These are phyloP conservation scores for Brachionus calyciflorus DNA, from an alignment of 1,140 invertebrate genomes.

Conservation along the genomic window DNA sequence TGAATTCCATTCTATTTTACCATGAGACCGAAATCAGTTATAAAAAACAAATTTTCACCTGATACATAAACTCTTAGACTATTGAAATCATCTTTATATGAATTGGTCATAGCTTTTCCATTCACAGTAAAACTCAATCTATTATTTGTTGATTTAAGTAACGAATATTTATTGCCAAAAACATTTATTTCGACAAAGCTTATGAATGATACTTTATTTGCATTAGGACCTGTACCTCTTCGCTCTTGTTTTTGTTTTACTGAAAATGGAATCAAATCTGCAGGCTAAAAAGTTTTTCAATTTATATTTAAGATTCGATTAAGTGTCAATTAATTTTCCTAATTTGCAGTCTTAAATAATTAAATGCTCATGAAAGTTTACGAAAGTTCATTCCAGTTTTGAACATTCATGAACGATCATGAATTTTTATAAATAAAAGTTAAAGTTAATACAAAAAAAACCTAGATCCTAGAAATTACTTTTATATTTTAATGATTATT, in stretches of 20 bases:
- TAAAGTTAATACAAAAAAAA: too few relatives aligned
- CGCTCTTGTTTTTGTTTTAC: constrained; percentile 21
- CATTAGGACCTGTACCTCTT: neutral
- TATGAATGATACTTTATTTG: constrained; percentile 17
- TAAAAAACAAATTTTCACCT: neutral
- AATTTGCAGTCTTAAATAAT: too few relatives aligned
- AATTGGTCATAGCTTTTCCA: constrained; percentile 11
- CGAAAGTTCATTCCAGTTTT: too few relatives aligned
- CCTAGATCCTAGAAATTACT: too few relatives aligned
- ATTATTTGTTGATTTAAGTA: neutral
- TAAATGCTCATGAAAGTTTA: too few relatives aligned
- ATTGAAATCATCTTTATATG: neutral
- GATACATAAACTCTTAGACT: neutral
- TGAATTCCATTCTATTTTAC: constrained; percentile 30
- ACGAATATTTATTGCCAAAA: neutral
- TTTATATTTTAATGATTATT: too few relatives aligned
- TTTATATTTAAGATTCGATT: too few relatives aligned
- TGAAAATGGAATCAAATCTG: neutral
- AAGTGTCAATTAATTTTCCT: too few relatives aligned
- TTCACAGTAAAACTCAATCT: neutral
- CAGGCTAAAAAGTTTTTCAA: too few relatives aligned
- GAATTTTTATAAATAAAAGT: too few relatives aligned
- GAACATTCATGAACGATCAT: too few relatives aligned
- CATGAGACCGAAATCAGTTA: constrained; percentile 21
- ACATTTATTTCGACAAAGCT: constrained; percentile 18